A percentile compares a stretch with the other conserved stretches of the same genome.
These are phyloP conservation scores for Eupithecia tripunctaria DNA, from an alignment of 2,888 invertebrate species.

Conservation along the genomic window DNA sequence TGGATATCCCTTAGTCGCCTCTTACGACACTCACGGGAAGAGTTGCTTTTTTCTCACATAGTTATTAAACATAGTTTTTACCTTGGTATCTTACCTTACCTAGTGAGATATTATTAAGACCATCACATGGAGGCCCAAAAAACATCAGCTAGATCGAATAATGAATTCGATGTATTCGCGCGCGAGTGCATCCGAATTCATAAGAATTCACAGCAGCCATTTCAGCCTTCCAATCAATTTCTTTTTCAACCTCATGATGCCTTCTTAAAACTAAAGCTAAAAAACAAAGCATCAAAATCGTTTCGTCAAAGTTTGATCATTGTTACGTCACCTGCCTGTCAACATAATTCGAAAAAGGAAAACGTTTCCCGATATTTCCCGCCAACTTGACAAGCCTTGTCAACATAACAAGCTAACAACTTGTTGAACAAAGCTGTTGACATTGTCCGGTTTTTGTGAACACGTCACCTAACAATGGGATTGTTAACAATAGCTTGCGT, in stretches of 20 bases:
- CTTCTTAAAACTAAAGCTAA: too few relatives aligned
- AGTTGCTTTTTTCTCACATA: background rate
- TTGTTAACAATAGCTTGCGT: conserved; percentile 52
- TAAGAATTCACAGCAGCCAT: too few relatives aligned
- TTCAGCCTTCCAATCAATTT: too few relatives aligned
- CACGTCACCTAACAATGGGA: conserved; percentile 61
- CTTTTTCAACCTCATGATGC: too few relatives aligned
- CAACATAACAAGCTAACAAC: conserved; percentile 58
- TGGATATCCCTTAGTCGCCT: too few relatives aligned
- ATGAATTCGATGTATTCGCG: too few relatives aligned
- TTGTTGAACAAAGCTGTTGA: conserved; percentile 73
- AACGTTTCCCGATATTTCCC: conserved; percentile 5
- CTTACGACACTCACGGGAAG: background rate
- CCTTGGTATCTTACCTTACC: background rate
- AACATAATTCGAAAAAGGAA: conserved; percentile 17
- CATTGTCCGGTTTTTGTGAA: conserved; percentile 67
- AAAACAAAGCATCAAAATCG: background rate
- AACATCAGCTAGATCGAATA: too few relatives aligned
- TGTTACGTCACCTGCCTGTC: background rate
- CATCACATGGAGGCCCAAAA: too few relatives aligned
- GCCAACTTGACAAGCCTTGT: conserved; percentile 54
- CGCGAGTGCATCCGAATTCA: too few relatives aligned
- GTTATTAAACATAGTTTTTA: too few relatives aligned
- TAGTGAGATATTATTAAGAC: background rate
- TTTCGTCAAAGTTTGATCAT: background rate